These are phyloP conservation scores for Eupithecia insigniata DNA, from an alignment of 2,888 invertebrate species.

Conservation along the genomic window DNA sequence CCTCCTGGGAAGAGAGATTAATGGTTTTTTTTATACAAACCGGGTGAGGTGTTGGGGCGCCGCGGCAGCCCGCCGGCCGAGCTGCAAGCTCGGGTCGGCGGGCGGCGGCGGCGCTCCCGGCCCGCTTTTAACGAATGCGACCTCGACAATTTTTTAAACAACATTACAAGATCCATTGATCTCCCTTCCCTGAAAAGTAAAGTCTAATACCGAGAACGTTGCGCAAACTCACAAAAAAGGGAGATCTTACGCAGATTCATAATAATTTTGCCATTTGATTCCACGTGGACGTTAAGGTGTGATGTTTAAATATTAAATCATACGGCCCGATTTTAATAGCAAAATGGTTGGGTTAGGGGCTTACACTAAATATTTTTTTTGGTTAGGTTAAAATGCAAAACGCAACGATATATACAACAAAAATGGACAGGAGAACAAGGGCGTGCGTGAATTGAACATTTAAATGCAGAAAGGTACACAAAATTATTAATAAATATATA, in stretches of 20 bases:
- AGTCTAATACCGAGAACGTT: constrained; percentile 12
- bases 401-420: background rate
- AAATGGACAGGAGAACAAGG: background rate
- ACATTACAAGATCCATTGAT: constrained; percentile 68
- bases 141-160: constrained; percentile 16
- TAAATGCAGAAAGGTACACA: background rate
- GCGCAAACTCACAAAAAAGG: constrained; percentile 29
- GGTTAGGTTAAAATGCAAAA: background rate
- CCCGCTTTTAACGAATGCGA: constrained; percentile 18
- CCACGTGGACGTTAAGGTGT: background rate
- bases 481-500: background rate
- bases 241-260: constrained; percentile 24
- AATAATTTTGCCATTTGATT: background rate
- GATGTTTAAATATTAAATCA: background rate
- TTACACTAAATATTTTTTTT: background rate
- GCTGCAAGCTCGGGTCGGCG: background rate
- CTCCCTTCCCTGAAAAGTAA: constrained; percentile 82
- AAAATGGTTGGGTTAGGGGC: background rate
- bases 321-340: background rate
- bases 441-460: background rate
- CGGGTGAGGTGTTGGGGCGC: background rate
- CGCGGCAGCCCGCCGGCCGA: background rate
- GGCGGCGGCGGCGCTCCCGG: constrained; percentile 13
- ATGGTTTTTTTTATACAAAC: constrained; percentile 61
- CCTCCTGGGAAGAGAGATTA: constrained; percentile 89